Conservation (phyloP, 2,113 vertebrate species). For the Laterallus jamaicensis region DNA sequence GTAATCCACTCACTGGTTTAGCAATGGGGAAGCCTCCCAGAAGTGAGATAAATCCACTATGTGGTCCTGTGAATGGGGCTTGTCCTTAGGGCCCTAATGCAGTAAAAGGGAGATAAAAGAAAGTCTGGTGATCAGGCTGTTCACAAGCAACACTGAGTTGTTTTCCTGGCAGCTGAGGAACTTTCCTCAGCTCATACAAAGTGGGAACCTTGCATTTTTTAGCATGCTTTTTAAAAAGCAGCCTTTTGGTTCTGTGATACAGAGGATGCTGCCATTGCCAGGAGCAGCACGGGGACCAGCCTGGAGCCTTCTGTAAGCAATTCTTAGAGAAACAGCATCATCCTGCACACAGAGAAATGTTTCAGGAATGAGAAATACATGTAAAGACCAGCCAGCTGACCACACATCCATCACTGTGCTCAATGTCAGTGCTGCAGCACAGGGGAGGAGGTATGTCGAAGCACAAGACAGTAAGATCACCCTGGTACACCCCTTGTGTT, state of each 20-base stretch:
- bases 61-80: neutral
- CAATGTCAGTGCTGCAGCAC: neutral
- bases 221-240: neutral
- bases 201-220: neutral
- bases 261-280: neutral
- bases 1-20: slow-evolving; percentile 9
- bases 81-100: neutral
- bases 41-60: neutral
- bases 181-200: neutral
- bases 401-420: accelerated
- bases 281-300: accelerated
- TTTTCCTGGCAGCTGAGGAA: neutral
- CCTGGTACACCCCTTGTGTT: neutral
- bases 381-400: neutral
- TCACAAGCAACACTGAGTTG: neutral
- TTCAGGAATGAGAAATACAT: neutral
- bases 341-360: neutral
- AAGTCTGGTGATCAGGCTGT: accelerated
- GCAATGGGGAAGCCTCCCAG: neutral
- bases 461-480: accelerated
- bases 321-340: neutral
- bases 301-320: neutral
- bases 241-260: neutral
- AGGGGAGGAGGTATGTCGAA: too few species aligned
- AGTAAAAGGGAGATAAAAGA: neutral